These are phyloP conservation scores for Calliphora vomitoria DNA, from an alignment of 2,888 invertebrate genomes.

Conservation along the genomic window DNA sequence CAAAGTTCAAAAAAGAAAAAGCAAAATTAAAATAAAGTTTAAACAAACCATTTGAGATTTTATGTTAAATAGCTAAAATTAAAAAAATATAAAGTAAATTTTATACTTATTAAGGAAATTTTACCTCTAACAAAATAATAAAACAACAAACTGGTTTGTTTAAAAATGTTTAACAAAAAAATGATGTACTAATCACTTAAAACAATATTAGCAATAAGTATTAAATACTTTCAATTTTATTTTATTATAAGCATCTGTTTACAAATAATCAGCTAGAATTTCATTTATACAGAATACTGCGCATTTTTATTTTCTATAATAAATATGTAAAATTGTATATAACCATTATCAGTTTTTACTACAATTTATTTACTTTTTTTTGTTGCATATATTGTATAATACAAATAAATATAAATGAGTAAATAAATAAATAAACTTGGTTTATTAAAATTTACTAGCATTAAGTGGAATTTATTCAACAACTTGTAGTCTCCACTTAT, in stretches of 20 bases:
- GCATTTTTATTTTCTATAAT: constrained; percentile 1
- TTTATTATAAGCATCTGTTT: not conserved
- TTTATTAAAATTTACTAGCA: constrained; percentile 10
- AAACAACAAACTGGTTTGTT: not conserved
- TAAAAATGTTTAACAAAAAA: not conserved
- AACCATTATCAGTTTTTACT: not conserved
- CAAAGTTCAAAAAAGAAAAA: constrained; percentile 1
- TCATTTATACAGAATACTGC: constrained; percentile 33
- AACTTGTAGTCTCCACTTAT: not conserved
- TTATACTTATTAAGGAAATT: not conserved
- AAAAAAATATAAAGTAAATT: not conserved
- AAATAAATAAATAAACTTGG: not conserved
- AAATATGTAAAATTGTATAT: not conserved
- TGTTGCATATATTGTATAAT: not conserved
- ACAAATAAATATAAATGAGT: not conserved
- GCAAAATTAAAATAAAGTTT: not conserved
- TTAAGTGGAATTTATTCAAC: constrained; percentile 26
- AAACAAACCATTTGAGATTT: not conserved
- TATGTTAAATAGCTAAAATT: not conserved
- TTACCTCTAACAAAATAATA: too few species aligned
- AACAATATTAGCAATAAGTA: not conserved
- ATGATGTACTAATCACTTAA: not conserved
- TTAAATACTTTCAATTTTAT: constrained; percentile 1
- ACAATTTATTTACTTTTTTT: constrained; percentile 8
- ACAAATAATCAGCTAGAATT: constrained; percentile 4